Percentiles rank a stretch among this genome's conserved stretches.
phyloP scores from a whole-genome alignment of 2,888 invertebrate species.

The Protula sp. region DNA sequence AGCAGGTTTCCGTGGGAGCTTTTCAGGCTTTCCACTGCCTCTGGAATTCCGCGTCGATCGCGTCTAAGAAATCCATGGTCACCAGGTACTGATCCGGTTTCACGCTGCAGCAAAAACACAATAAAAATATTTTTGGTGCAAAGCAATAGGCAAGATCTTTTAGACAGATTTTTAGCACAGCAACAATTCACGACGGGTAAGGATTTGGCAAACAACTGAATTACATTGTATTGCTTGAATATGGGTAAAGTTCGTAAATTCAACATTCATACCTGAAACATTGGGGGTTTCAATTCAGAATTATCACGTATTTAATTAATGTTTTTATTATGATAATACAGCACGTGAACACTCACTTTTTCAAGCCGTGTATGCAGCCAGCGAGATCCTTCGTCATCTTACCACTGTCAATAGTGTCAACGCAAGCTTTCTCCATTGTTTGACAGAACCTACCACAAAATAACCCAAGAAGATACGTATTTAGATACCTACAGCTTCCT shows the following conservation, averaged over 20 bases:
- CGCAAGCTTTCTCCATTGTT: constrained; percentile 73
- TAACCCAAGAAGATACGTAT: background rate
- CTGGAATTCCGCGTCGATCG: constrained; percentile 70
- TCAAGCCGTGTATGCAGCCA: constrained; percentile 76
- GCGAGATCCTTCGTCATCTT: constrained; percentile 86
- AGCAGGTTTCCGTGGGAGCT: too few species aligned
- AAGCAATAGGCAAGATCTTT: too few species aligned
- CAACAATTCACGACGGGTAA: too few species aligned
- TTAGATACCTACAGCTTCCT: background rate
- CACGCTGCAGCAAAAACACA: constrained; percentile 55
- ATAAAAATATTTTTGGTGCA: background rate
- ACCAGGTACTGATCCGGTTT: constrained; percentile 76
- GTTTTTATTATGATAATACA: too few species aligned
- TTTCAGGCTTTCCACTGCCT: constrained; percentile 22
- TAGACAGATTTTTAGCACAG: too few species aligned
- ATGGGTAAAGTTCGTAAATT: too few species aligned
- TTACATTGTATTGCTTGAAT: too few species aligned
- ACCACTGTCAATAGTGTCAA: constrained; percentile 75
- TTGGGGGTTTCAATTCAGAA: too few species aligned
- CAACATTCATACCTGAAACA: too few species aligned
- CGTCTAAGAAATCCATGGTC: constrained; percentile 80
- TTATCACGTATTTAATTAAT: too few species aligned
- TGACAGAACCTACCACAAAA: constrained; percentile 60
- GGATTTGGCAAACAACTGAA: too few species aligned
- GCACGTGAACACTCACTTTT: constrained; percentile 59